A percentile compares a stretch with the other conserved stretches of the same genome.
These are phyloP conservation scores for Nothocercus julius DNA, from an alignment of 2,113 vertebrate species.

Conservation along the genomic window DNA sequence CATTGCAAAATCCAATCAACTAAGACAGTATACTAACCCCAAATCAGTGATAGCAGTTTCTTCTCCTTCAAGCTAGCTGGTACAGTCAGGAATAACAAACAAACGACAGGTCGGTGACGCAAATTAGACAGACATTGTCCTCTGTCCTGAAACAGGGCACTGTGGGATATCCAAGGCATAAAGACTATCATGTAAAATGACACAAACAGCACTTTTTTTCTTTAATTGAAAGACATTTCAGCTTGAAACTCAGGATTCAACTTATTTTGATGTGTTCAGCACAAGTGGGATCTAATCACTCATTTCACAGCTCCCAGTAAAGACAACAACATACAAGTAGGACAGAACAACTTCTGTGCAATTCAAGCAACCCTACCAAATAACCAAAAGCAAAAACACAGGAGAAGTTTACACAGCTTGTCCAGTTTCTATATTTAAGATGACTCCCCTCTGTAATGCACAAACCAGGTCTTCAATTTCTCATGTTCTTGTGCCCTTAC, in stretches of 20 bases:
- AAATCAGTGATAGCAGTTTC: not conserved
- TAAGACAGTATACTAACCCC: not conserved
- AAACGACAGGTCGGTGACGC: not conserved
- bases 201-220: not conserved
- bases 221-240: not conserved
- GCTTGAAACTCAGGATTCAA: not conserved
- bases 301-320: not conserved
- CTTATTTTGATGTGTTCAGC: not conserved
- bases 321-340: not conserved
- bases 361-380: slow-evolving; percentile 42
- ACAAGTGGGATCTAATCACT: not conserved
- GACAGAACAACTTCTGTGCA: not conserved
- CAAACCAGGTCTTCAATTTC: slow-evolving; percentile 18
- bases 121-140: not conserved
- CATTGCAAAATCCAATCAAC: not conserved
- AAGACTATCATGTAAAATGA: not conserved
- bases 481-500: slow-evolving; percentile 26
- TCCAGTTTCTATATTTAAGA: slow-evolving; percentile 50
- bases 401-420: slow-evolving; percentile 44
- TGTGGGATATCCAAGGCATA: not conserved
- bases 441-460: not conserved
- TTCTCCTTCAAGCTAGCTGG: not conserved
- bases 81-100: not conserved
- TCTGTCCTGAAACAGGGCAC: not conserved
- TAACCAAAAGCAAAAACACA: not conserved